Conservation (phyloP, 2,113 vertebrate species). For the Sturnus vulgaris region DNA sequence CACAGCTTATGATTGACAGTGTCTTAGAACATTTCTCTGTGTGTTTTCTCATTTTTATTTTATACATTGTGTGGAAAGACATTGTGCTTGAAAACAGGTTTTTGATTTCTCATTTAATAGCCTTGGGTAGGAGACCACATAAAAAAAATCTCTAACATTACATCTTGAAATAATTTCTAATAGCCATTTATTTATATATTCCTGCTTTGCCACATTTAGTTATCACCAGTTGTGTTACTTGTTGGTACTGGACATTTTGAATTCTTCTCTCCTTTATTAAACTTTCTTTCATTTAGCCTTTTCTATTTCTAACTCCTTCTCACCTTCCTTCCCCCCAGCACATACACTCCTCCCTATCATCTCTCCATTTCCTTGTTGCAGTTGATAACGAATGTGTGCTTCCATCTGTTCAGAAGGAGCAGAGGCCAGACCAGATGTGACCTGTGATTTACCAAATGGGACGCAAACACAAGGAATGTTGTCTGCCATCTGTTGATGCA, state of each 20-base stretch:
- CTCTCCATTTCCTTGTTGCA: neutral
- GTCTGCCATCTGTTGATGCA: constrained; percentile 80
- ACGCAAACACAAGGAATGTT: constrained; percentile 71
- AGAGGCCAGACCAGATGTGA: constrained; percentile 79
- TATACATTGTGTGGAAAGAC: neutral
- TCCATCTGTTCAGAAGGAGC: constrained; percentile 73
- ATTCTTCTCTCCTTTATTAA: neutral
- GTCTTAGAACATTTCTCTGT: neutral
- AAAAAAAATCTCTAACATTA: neutral
- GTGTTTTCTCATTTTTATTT: neutral
- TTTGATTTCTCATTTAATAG: neutral
- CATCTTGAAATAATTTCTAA: neutral
- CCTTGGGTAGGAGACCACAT: neutral
- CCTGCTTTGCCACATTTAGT: neutral
- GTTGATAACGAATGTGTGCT: constrained; percentile 1
- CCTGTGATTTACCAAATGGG: constrained; percentile 76
- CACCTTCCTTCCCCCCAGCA: neutral
- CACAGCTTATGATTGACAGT: neutral
- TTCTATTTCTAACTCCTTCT: neutral
- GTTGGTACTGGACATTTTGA: neutral
- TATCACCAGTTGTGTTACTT: neutral
- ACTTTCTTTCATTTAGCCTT: neutral
- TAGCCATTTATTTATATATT: neutral
- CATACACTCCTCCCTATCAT: neutral
- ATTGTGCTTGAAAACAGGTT: neutral